Percentiles rank a stretch among this genome's conserved stretches.
Conservation (phyloP, 1,140 invertebrate genomes). For the Drosophila bocqueti region DNA sequence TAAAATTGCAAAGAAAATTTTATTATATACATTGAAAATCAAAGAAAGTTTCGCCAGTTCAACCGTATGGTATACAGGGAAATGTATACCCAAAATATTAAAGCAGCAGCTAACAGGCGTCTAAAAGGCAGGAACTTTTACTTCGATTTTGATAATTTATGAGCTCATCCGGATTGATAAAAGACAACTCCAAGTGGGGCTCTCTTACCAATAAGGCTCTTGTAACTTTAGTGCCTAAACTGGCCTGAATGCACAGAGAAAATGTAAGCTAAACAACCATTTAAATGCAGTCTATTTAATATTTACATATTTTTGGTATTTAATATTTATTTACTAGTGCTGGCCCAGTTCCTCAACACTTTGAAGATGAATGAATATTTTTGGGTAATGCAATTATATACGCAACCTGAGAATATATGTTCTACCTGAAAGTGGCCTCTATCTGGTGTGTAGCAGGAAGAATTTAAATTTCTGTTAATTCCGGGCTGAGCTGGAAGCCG, state of each 20-base stretch:
- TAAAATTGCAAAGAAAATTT: slow-evolving; percentile 79
- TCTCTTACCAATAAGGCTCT: not conserved
- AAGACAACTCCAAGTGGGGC: slow-evolving; percentile 8
- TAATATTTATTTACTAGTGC: not conserved
- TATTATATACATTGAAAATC: slow-evolving; percentile 82
- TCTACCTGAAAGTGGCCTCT: not conserved
- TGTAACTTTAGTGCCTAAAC: slow-evolving; percentile 6
- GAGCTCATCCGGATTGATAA: slow-evolving; percentile 22
- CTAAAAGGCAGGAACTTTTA: slow-evolving; percentile 25
- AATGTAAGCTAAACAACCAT: not conserved
- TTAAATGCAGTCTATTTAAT: not conserved
- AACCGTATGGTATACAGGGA: not conserved
- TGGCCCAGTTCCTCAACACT: not conserved
- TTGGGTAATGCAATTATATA: not conserved
- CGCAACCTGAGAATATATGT: not conserved
- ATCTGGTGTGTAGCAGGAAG: not conserved
- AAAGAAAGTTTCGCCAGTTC: slow-evolving; percentile 47
- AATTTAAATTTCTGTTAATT: slow-evolving; percentile 43
- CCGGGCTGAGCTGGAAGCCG: not conserved
- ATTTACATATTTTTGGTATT: not conserved
- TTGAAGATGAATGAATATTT: not conserved
- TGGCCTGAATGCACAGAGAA: slow-evolving; percentile 1
- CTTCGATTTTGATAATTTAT: slow-evolving; percentile 46
- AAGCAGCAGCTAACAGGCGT: slow-evolving; percentile 19
- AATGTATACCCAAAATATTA: slow-evolving; percentile 23